Percentiles rank a stretch among this genome's conserved stretches.
Evolutionary conservation across 1,140 invertebrate species (phyloP).

Genomic region (Diorhabda sublineata): DNA sequence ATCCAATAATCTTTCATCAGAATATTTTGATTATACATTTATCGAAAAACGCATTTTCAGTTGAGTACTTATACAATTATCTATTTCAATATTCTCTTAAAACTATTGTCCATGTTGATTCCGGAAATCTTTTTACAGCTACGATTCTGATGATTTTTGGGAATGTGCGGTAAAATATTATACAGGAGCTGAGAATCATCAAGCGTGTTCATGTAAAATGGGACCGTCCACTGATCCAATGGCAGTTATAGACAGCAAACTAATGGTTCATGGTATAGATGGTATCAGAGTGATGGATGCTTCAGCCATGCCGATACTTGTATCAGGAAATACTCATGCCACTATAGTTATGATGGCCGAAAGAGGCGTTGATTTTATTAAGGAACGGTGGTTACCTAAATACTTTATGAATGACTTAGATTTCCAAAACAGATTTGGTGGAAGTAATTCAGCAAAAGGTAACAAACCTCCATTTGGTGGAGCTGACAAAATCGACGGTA

Average conservation of each 20-base stretch:
- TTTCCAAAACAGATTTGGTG: constrained; percentile 17
- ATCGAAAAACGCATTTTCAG: no score
- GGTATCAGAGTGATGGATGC: constrained; percentile 72
- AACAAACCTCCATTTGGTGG: background rate
- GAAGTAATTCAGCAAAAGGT: background rate
- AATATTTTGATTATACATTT: no score
- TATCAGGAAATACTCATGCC: constrained; percentile 77
- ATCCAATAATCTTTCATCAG: no score
- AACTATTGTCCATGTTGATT: no score
- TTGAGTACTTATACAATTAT: no score
- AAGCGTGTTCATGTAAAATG: constrained; percentile 80
- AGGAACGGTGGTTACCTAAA: constrained; percentile 51
- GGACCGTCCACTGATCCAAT: constrained; percentile 61
- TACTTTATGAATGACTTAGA: no score
- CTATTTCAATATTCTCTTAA: no score
- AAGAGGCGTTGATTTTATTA: constrained; percentile 73
- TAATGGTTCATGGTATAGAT: constrained; percentile 66
- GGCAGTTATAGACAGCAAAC: constrained; percentile 67
- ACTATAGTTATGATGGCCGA: constrained; percentile 82
- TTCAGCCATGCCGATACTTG: constrained; percentile 71
- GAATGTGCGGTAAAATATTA: constrained; percentile 70
- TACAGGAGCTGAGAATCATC: constrained; percentile 80
- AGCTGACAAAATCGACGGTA: no score
- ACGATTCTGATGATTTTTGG: constrained; percentile 76
- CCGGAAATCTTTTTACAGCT: constrained; percentile 48